Evolutionary conservation across 2,888 invertebrate genomes (phyloP).

Genomic region (Pantelozetes paolii): DNA sequence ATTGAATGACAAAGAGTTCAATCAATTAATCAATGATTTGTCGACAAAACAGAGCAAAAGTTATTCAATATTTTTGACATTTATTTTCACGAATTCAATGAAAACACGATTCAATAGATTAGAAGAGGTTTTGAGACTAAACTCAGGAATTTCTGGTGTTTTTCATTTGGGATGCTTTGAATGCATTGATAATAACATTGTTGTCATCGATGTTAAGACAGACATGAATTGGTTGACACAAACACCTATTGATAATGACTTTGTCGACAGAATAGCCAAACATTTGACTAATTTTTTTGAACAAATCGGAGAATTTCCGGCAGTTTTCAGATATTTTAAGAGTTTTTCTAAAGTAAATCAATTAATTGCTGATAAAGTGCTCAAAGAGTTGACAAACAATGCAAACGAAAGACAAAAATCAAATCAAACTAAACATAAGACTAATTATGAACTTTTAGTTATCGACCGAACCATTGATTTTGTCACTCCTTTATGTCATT

Average conservation of each 20-base stretch:
- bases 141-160: background rate
- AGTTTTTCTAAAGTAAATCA: background rate
- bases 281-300: slow-evolving; percentile 4
- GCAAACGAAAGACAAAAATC: background rate
- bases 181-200: slow-evolving; percentile 21
- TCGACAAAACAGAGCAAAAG: background rate
- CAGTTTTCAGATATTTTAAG: background rate
- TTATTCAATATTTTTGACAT: slow-evolving; percentile 5
- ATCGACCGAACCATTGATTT: slow-evolving; percentile 15
- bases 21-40: background rate
- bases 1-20: slow-evolving; percentile 16
- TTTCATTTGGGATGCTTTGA: slow-evolving; percentile 8
- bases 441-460: background rate
- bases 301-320: slow-evolving; percentile 24
- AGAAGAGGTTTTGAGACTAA: background rate
- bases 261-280: background rate
- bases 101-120: slow-evolving; percentile 8
- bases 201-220: slow-evolving; percentile 2
- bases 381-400: slow-evolving; percentile 1
- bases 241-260: background rate
- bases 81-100: background rate
- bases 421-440: background rate
- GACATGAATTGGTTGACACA: slow-evolving; percentile 28
- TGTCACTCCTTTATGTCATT: slow-evolving; percentile 23
- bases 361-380: slow-evolving; percentile 3